These are phyloP conservation scores for Phycodurus eques DNA, from an alignment of 2,113 vertebrate genomes.

Conservation along the genomic window DNA sequence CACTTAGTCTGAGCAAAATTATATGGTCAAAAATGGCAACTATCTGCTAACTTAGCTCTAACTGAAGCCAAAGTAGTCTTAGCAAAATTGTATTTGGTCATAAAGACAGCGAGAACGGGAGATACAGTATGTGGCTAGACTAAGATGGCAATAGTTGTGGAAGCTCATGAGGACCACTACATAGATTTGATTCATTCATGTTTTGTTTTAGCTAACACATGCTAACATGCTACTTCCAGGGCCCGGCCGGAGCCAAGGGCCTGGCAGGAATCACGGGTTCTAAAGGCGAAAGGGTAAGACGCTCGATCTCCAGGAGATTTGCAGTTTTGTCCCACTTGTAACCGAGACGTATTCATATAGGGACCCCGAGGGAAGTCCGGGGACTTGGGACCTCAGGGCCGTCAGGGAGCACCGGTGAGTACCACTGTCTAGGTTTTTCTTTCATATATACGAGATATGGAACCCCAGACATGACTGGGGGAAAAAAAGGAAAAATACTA, in stretches of 20 bases:
- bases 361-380: conserved; percentile 83
- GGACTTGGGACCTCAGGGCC: conserved; percentile 79
- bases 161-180: not conserved
- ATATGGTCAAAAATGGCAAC: too few relatives aligned
- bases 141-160: not conserved
- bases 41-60: not conserved
- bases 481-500: too few relatives aligned
- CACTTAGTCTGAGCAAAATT: too few relatives aligned
- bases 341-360: conserved; percentile 62
- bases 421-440: not conserved
- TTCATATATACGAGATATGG: not conserved
- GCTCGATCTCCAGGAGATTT: not conserved
- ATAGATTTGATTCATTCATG: not conserved
- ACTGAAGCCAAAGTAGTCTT: not conserved
- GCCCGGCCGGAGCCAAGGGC: conserved; percentile 83
- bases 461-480: not conserved
- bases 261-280: conserved; percentile 82
- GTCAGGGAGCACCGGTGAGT: conserved; percentile 85
- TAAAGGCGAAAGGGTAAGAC: conserved; percentile 88
- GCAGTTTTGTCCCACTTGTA: not conserved
- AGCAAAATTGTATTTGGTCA: not conserved
- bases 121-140: not conserved
- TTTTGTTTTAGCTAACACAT: not conserved
- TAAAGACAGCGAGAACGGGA: not conserved
- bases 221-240: conserved; percentile 75